A percentile compares a stretch with the other conserved stretches of the same genome.
Evolutionary conservation across 2,888 invertebrate genomes (phyloP).

Genomic region (Idaea biselata): DNA sequence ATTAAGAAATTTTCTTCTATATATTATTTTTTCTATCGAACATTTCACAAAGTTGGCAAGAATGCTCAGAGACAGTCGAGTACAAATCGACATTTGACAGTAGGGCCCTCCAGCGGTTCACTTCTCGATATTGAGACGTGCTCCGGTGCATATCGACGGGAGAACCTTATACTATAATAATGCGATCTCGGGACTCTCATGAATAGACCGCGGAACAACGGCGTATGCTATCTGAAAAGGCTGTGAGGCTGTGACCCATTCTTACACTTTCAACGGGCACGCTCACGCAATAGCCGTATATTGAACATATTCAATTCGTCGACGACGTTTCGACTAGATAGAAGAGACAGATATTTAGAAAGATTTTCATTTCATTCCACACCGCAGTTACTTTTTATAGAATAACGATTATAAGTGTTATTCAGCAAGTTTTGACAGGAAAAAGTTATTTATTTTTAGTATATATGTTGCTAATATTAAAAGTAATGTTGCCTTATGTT

Average conservation of each 20-base stretch:
- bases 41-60: too few species aligned
- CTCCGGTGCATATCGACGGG: constrained; percentile 41
- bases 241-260: constrained; percentile 9
- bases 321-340: too few species aligned
- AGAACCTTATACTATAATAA: constrained; percentile 38
- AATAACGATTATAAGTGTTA: too few species aligned
- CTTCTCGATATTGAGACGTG: constrained; percentile 49
- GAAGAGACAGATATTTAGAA: too few species aligned
- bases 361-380: too few species aligned
- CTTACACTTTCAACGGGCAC: neutral
- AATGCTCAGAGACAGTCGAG: neutral
- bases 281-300: neutral
- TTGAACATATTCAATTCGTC: neutral
- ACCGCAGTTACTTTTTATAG: too few species aligned
- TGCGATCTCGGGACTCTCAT: constrained; percentile 33
- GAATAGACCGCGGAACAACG: constrained; percentile 25
- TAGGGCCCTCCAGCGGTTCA: constrained; percentile 32
- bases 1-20: too few species aligned
- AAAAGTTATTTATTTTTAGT: too few species aligned
- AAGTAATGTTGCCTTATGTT: too few species aligned
- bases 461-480: too few species aligned
- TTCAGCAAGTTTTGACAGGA: too few species aligned
- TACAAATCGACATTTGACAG: constrained; percentile 8
- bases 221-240: constrained; percentile 8
- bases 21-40: too few species aligned